Percentiles rank a stretch among this genome's conserved stretches.
phyloP scores from a whole-genome alignment of 2,888 invertebrate species.

The Amphiduros pacificus region DNA sequence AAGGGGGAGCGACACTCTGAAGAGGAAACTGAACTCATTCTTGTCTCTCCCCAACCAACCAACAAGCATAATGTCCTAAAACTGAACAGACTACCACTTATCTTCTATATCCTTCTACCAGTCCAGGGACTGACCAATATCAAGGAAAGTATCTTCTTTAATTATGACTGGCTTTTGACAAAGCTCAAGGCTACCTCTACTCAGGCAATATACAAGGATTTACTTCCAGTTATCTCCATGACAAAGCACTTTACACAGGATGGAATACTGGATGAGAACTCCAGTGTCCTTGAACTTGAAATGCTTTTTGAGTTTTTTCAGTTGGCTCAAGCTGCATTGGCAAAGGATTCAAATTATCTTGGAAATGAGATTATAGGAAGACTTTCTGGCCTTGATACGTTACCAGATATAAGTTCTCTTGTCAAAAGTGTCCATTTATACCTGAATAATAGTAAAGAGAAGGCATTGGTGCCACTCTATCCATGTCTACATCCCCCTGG shows the following conservation, averaged over 20 bases:
- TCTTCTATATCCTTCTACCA: conserved; percentile 23
- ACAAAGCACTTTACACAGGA: conserved; percentile 12
- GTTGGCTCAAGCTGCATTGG: conserved; percentile 7
- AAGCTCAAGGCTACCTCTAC: conserved; percentile 12
- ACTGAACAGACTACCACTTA: conserved; percentile 17
- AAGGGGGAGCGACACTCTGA: neutral
- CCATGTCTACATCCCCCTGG: conserved; percentile 18
- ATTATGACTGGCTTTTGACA: conserved; percentile 25
- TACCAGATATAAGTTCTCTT: conserved; percentile 4
- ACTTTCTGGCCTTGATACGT: conserved; percentile 1
- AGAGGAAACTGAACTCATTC: neutral
- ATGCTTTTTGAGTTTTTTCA: conserved; percentile 24
- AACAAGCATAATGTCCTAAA: conserved; percentile 11
- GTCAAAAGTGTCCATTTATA: conserved; percentile 5
- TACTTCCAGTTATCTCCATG: conserved; percentile 6
- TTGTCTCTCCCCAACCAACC: conserved; percentile 11
- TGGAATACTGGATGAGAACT: conserved; percentile 7
- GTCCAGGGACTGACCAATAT: conserved; percentile 22
- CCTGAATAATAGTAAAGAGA: neutral
- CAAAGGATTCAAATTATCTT: conserved; percentile 8
- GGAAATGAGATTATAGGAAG: conserved; percentile 18
- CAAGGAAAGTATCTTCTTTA: conserved; percentile 23
- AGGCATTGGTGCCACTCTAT: conserved; percentile 15
- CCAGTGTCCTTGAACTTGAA: conserved; percentile 7
- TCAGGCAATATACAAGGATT: conserved; percentile 14